Evolutionary conservation across 1,140 invertebrate genomes (phyloP), one percentile per base, ranked within the genome.

Genomic region (Lethrus apterus): DNA sequence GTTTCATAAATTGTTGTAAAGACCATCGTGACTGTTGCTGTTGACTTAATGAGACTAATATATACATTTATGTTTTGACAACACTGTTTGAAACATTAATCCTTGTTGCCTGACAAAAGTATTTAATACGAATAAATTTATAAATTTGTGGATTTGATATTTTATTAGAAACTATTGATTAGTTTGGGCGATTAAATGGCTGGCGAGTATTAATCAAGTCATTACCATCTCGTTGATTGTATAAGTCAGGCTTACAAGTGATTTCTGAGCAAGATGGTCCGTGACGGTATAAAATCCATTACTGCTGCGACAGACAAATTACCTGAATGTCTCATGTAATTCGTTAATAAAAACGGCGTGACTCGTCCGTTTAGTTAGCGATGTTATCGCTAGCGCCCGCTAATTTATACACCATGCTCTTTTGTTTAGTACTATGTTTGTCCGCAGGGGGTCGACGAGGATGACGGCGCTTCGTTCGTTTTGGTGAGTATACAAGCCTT

Each of bases 401-500:
- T 61, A 62, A 61, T 62, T 63, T 63, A 63, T 63, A 61, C 59
- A 56, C 58, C 49, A 48, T 59, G 56, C 51, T 57, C 58, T 58
- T 62, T 62, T 59, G 56, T 64, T 62, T 61, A 64, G 54, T 57
- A 53, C 62, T 66, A 68, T 68, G 56, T 68, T 70, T 71, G 60
- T 73, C 70, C 65, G 48, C 77, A 82, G 76, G 78, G 75, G 52
- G 67, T 72, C 40, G 79, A 81, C 51, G 83, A 85, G 55, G 81
- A 83, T 66, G 81, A 84, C 66, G 73, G 77, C 60, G 77, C 74
- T 64, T 83, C 81, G 52, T 77, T 84, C 48, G 75, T 73, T 51
- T 76, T 76, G 64, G 78, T 80, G 70, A 78, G 75, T 77, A 56
- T 51, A 36, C 26, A 15, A 36, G 29, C 44, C 35, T 51, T 17